Base-by-base conservation (phyloP, 2,113 vertebrate genomes). In the Zingel zingel region DNA sequence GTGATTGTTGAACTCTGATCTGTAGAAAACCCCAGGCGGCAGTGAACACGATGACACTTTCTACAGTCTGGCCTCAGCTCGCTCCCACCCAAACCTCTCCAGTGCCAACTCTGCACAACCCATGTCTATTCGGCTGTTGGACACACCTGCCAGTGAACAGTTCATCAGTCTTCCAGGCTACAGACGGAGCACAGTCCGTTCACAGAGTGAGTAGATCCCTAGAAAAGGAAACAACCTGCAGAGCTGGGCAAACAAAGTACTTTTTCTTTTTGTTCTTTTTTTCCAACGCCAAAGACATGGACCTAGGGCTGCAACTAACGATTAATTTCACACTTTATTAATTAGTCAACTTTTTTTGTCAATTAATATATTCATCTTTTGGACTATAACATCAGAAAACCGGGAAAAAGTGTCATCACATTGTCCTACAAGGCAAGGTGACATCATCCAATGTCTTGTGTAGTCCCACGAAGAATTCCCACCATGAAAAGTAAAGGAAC, bases 131-230 rank as follows among this genome's bases (percentile, higher is more conserved):
- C 7, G 95, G 96, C 82, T 93, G 12, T 94, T 95, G 0, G 88
- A 94, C 0, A 96, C 96, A 0, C 80, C 68, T 3, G 79, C 88
- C 0, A 92, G 92, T 7, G 93, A 97, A 0, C 90, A 95, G 0
- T 94, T 99, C 43, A 89, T 95, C 33, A 94, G 93, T 47, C 94
- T 99, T 11, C 98, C 98, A 0, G 98, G 98, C 1, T 99, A 97
- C 89, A 95, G 97, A 8, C 93, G 96, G 30, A 98, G 98, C 5
- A 93, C 90, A 3, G 12, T 94, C 85, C 76, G 94, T 82, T 82
- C 88, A 73, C 47, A 94, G 86, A 16, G 96, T 96, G 69, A 95
- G 95, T 76, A 21, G 3, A 25, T 11, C 47, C 4, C 25, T 27
- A 50, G 30, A 7, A 21, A 6, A 13, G 11, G 10, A 13, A 15